Conservation (phyloP, 2,888 invertebrate species). For the Stenotaenia linearis region DNA sequence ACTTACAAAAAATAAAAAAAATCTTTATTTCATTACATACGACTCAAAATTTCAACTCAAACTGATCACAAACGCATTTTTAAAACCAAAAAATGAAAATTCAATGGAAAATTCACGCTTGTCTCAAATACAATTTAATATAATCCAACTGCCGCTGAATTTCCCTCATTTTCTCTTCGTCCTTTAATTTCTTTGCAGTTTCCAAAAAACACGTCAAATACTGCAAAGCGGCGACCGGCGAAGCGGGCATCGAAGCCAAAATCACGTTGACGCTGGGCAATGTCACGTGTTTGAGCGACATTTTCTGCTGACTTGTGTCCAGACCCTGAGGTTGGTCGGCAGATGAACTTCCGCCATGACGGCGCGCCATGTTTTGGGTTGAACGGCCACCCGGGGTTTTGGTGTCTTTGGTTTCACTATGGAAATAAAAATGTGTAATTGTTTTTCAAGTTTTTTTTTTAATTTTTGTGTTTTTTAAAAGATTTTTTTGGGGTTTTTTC, state of each 20-base stretch:
- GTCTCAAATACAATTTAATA: neutral
- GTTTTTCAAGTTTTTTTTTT: too few species aligned
- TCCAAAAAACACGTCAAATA: constrained; percentile 28
- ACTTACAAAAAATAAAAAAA: too few species aligned
- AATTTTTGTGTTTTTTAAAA: too few species aligned
- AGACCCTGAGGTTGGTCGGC: neutral
- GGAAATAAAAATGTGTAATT: too few species aligned
- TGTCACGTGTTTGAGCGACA: constrained; percentile 21
- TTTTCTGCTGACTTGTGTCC: constrained; percentile 15
- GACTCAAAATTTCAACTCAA: too few species aligned
- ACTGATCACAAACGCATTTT: too few species aligned
- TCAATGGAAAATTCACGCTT: neutral
- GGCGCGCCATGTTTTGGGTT: neutral
- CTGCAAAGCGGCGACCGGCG: constrained; percentile 30
- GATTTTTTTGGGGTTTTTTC: too few species aligned
- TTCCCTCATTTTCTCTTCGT: constrained; percentile 18
- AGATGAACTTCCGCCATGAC: neutral
- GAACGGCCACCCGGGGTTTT: neutral
- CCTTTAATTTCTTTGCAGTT: constrained; percentile 26
- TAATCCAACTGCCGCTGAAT: constrained; percentile 29
- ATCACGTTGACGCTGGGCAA: constrained; percentile 24
- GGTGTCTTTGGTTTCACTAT: neutral
- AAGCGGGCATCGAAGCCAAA: constrained; percentile 28
- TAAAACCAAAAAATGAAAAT: neutral
- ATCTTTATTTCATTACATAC: too few species aligned